Evolutionary conservation across 2,888 invertebrate species (phyloP), one percentile per base, ranked within the genome.

Genomic region (Apodemia zela): DNA sequence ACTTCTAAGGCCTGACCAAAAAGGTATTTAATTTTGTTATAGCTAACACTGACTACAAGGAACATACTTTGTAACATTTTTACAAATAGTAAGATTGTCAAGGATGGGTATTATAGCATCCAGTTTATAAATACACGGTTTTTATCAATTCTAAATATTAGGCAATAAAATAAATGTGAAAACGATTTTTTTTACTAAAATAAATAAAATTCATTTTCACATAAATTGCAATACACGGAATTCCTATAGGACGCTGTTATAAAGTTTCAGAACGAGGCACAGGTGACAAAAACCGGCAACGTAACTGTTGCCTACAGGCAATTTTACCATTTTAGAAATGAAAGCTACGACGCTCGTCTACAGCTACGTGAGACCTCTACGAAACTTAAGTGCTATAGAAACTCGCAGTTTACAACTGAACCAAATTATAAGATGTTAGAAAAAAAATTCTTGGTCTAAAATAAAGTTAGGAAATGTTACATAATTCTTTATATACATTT

Each of bases 381-480:
- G 54, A 57, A 57, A n/a, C 54, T 57, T 57, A 57, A 57, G 54
- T 57, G 59, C 33, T 33, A 35, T 17, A 47, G 45, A 47, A 47
- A 17, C 45, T 47, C 45, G 45, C n/a, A 47, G 45, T n/a, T 45
- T 45, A 45, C 15, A 45, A 45, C 42, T 45, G 5, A 45, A n/a
- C 15, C 15, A 45, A 45, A 45, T 45, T n/a, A 6, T 5, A 5
- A n/a, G 13, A 38, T 13, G 42, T 45, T n/a, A 38, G 38, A 45
- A 13, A 45, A 6, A n/a, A 3, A 45, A 5, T 42, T 42, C 15
- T 42, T 15, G 4, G 3, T 15, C 15, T 13, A 35, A 35, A 42
- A 42, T 42, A 35, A 35, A 35, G 35, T 29, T 7, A 35, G 35
- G 2, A 7, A 2, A 1, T 11, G 11, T 38, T 38, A 11, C 11